Percentiles rank a stretch among this genome's conserved stretches.
phyloP scores from a whole-genome alignment of 2,113 vertebrate genomes.

The Solea senegalensis region DNA sequence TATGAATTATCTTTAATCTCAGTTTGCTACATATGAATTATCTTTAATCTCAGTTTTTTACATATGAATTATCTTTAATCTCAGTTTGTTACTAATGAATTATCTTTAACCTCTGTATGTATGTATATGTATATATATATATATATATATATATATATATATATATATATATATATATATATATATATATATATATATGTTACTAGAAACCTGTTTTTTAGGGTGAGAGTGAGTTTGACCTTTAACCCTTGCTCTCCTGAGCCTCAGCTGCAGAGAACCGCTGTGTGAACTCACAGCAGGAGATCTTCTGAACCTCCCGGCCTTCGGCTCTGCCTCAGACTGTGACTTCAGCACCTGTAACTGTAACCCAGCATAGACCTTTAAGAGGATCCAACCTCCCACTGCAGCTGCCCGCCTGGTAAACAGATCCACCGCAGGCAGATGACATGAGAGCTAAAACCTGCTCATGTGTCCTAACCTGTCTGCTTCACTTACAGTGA shows the following conservation, averaged over 20 bases:
- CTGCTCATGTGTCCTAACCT: conserved; percentile 70
- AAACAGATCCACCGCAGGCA: conserved; percentile 74
- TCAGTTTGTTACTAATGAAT: too few species aligned
- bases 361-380: conserved; percentile 71
- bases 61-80: too few species aligned
- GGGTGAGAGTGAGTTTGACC: conserved; percentile 56
- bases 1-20: too few species aligned
- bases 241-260: conserved; percentile 48
- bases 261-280: conserved; percentile 80
- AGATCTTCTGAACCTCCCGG: conserved; percentile 58
- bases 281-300: conserved; percentile 78
- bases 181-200: too few species aligned
- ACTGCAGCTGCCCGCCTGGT: conserved; percentile 74
- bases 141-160: too few species aligned
- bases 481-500: conserved; percentile 43
- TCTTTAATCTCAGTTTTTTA: too few species aligned
- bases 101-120: too few species aligned
- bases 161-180: too few species aligned
- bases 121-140: too few species aligned
- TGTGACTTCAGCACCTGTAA: conserved; percentile 63
- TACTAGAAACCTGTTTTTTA: conserved; percentile 48
- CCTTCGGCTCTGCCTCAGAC: conserved; percentile 43
- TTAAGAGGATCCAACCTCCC: conserved; percentile 75
- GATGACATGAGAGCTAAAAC: conserved; percentile 78
- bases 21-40: too few species aligned